A percentile compares a stretch with the other conserved stretches of the same genome.
Evolutionary conservation across 2,113 vertebrate species (phyloP).

Genomic region (Lipotes vexillifer): DNA sequence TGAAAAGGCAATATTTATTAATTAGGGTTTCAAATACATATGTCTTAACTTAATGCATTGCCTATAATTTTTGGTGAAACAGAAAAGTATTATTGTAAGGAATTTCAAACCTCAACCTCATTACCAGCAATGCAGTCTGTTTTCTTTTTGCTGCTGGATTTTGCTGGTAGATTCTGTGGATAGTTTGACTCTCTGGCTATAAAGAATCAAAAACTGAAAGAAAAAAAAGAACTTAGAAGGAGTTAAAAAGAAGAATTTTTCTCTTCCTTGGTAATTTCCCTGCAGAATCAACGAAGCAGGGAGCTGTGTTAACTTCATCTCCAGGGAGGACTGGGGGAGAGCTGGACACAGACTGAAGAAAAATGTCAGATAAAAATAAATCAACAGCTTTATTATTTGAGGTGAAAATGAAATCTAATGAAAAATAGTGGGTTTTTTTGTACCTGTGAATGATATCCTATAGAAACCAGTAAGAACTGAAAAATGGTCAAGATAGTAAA

Average conservation of each 20-base stretch:
- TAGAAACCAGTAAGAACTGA: slow-evolving; percentile 5
- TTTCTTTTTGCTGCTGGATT: background rate
- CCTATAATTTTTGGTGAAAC: background rate
- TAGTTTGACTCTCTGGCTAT: background rate
- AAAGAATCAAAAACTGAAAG: background rate
- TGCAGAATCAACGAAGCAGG: background rate
- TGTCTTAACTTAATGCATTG: background rate
- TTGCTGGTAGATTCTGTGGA: background rate
- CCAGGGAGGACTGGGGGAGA: background rate
- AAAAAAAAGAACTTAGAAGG: background rate
- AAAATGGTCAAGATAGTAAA: background rate
- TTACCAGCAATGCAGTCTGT: background rate
- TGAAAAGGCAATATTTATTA: background rate
- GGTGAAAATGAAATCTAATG: background rate
- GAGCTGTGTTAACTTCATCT: background rate
- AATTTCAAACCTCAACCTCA: background rate
- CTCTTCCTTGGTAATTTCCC: background rate
- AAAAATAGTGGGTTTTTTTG: background rate
- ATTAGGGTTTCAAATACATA: background rate
- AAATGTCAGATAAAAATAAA: slow-evolving; percentile 5
- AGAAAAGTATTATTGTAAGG: background rate
- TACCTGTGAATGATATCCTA: background rate
- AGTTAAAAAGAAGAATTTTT: background rate
- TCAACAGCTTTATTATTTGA: background rate
- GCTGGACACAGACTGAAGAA: background rate